These are phyloP conservation scores for Ispidina picta DNA, from an alignment of 2,797 vertebrate species.

Conservation along the genomic window DNA sequence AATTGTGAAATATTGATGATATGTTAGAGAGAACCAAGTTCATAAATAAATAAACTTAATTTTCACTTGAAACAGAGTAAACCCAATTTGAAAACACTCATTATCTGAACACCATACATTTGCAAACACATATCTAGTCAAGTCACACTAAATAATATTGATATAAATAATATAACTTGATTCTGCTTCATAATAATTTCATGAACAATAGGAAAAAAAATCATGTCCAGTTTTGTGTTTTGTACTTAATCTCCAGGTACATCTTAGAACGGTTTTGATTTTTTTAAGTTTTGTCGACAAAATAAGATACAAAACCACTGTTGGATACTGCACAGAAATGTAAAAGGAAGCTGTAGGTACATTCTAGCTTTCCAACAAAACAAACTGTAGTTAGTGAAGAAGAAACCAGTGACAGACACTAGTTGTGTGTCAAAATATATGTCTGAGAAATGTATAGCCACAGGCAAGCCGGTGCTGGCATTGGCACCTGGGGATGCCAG, in stretches of 20 bases:
- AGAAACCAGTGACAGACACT: not conserved
- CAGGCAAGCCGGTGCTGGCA: constrained; percentile 50
- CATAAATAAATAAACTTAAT: not conserved
- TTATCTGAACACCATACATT: not conserved
- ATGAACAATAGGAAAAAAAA: not conserved
- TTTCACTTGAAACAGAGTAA: not conserved
- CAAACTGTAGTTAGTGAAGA: not conserved
- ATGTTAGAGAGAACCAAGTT: accelerated
- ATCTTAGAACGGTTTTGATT: not conserved
- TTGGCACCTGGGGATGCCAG: constrained; percentile 29
- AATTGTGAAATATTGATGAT: too few relatives aligned
- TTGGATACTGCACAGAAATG: not conserved
- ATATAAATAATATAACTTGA: not conserved
- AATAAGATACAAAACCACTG: not conserved
- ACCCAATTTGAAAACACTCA: not conserved
- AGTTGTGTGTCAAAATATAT: constrained; percentile 17
- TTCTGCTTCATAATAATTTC: not conserved
- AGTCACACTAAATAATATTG: not conserved
- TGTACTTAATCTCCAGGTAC: not conserved
- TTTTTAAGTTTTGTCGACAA: not conserved
- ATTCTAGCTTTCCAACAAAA: not conserved
- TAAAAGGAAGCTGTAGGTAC: not conserved
- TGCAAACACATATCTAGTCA: not conserved
- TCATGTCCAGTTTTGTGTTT: not conserved
- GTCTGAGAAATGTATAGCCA: constrained; percentile 51